Evolutionary conservation across 2,888 invertebrate species (phyloP).

Genomic region (Acanthosepion esculentum): DNA sequence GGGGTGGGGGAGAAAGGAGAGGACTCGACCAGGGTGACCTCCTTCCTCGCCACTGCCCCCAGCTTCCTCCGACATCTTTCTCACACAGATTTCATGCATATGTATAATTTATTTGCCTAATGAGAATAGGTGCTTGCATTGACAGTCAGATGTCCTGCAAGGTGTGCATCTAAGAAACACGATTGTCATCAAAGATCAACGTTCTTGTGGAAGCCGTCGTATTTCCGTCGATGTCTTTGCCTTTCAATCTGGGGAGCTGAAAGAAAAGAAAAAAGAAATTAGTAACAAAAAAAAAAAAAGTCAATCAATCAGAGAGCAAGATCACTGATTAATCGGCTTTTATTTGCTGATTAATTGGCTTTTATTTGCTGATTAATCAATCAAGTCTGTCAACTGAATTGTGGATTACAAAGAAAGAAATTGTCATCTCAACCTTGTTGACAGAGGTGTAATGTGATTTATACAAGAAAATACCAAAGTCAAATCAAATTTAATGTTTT

Average conservation of each 20-base stretch:
- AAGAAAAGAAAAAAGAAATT: neutral
- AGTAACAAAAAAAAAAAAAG: neutral
- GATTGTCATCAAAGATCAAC: neutral
- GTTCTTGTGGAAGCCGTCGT: slow-evolving; percentile 38
- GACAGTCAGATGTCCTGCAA: no score
- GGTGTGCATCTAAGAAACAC: no score
- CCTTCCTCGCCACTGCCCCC: neutral
- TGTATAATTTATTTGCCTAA: neutral
- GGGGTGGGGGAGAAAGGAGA: neutral
- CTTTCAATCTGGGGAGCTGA: slow-evolving; percentile 36
- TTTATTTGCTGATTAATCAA: no score
- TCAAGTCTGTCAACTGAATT: no score
- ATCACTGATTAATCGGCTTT: no score
- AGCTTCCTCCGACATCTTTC: neutral
- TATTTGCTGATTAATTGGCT: no score
- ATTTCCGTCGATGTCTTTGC: slow-evolving; percentile 36
- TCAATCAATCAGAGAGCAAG: neutral
- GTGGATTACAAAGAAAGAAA: no score
- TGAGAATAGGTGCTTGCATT: no score
- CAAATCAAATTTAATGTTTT: no score
- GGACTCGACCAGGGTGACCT: neutral
- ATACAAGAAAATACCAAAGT: no score
- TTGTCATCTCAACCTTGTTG: no score
- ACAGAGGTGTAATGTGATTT: no score
- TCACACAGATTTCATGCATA: neutral